Percentiles rank a stretch among this genome's conserved stretches.
Conservation (phyloP, 2,113 vertebrate species). For the Morphnarchus princeps region DNA sequence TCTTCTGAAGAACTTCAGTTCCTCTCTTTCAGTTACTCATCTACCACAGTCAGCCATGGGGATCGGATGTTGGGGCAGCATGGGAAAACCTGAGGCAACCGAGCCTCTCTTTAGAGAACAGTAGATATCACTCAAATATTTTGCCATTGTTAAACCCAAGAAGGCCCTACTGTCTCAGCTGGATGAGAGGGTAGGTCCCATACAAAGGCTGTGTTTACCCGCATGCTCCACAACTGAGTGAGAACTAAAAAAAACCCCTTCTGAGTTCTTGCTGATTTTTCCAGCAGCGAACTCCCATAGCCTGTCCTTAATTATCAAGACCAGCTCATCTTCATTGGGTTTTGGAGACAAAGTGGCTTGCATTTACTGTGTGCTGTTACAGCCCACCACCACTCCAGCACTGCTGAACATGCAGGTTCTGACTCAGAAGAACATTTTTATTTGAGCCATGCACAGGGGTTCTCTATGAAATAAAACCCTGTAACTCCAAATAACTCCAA, state of each 20-base stretch:
- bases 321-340: background rate
- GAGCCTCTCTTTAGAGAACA: background rate
- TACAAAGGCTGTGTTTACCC: background rate
- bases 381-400: background rate
- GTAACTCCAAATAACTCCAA: background rate
- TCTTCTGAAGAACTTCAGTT: background rate
- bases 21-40: background rate
- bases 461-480: background rate
- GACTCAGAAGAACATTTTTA: background rate
- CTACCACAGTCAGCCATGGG: background rate
- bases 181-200: background rate
- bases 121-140: background rate
- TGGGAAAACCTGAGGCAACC: background rate
- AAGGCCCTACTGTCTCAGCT: background rate
- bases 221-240: background rate
- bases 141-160: background rate
- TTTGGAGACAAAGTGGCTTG: background rate
- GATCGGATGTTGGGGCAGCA: fast-evolving
- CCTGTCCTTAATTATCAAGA: background rate
- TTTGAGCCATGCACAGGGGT: background rate
- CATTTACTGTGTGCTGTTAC: background rate
- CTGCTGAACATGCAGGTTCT: background rate
- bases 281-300: background rate
- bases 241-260: background rate
- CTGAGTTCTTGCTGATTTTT: background rate